A percentile compares a stretch with the other conserved stretches of the same genome.
phyloP scores from a whole-genome alignment of 2,797 vertebrate species.

The Onychomys leucogaster region DNA sequence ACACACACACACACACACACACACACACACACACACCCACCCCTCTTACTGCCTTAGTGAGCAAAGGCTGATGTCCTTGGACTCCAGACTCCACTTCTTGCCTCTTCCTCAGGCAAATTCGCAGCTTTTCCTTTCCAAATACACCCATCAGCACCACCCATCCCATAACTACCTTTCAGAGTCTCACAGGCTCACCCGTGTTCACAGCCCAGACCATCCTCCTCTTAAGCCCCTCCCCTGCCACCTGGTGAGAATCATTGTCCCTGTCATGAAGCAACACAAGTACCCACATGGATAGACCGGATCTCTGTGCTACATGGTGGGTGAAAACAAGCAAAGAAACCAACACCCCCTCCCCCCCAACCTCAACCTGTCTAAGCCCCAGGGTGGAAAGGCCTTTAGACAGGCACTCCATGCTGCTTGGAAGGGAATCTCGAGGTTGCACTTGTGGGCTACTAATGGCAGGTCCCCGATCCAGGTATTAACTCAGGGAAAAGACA shows the following conservation, averaged over 20 bases:
- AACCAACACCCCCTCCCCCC: accelerated
- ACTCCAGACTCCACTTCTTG: background rate
- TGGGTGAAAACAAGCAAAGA: background rate
- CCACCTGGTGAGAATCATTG: background rate
- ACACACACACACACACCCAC: background rate
- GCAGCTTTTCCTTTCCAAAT: background rate
- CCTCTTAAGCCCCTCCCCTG: background rate
- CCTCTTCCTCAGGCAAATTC: background rate
- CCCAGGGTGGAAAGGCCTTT: background rate
- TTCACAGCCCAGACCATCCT: background rate
- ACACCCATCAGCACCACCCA: background rate
- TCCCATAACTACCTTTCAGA: background rate
- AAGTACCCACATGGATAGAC: background rate
- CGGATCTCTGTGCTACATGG: background rate
- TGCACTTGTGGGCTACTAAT: background rate
- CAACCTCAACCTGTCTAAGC: background rate
- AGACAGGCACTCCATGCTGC: background rate
- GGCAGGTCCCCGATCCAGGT: background rate
- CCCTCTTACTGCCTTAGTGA: background rate
- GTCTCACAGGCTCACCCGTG: background rate
- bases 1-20: background rate
- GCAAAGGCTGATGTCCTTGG: background rate
- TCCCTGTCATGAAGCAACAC: background rate
- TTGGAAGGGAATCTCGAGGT: background rate
- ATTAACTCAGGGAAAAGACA: background rate